Conservation (phyloP, 2,797 vertebrate genomes). For the Columba guinea region DNA sequence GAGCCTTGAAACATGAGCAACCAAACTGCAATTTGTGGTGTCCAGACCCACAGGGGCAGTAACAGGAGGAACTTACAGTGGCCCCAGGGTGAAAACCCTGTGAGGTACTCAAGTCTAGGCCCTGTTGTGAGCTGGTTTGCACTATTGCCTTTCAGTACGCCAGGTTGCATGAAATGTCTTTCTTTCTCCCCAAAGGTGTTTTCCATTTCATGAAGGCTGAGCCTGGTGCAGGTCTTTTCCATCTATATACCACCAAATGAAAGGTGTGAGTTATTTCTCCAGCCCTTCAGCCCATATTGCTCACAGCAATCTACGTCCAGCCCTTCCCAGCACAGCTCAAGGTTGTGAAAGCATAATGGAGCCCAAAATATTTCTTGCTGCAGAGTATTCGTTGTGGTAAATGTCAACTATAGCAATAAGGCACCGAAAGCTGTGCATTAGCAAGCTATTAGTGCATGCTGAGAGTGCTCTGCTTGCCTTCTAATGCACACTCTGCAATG, state of each 20-base stretch:
- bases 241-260: neutral
- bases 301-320: neutral
- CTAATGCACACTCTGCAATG: conserved; percentile 54
- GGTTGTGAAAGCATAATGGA: conserved; percentile 59
- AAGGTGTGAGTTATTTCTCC: neutral
- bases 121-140: neutral
- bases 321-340: conserved; percentile 42
- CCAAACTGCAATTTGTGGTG: fast-evolving
- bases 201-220: neutral
- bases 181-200: fast-evolving
- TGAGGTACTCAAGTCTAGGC: neutral
- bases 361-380: conserved; percentile 61
- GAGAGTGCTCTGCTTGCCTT: conserved; percentile 61
- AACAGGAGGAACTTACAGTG: neutral
- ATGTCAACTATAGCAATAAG: conserved; percentile 54
- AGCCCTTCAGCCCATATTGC: neutral
- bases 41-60: neutral
- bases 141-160: neutral
- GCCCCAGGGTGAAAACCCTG: neutral
- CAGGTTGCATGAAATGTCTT: neutral
- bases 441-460: conserved; percentile 58
- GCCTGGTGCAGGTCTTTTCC: neutral
- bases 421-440: conserved; percentile 51
- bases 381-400: conserved; percentile 56
- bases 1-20: neutral